These are phyloP conservation scores for Mythimna albipuncta DNA, from an alignment of 2,888 invertebrate genomes.

Conservation along the genomic window DNA sequence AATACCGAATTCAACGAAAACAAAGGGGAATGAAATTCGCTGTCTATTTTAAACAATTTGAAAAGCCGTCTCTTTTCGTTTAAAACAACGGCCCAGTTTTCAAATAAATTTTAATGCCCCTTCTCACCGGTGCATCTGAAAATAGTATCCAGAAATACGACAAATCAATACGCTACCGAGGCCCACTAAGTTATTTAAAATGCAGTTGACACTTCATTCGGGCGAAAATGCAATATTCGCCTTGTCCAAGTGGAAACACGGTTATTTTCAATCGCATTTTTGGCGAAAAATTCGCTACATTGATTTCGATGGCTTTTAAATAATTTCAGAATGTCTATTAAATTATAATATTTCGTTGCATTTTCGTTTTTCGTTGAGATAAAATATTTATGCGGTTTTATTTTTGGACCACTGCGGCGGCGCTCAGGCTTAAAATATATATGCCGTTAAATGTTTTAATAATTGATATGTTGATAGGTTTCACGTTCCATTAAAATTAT, in stretches of 20 bases:
- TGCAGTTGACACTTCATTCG: slow-evolving; percentile 88
- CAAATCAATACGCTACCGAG: slow-evolving; percentile 80
- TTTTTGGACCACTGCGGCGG: not conserved
- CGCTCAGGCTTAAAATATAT: not conserved
- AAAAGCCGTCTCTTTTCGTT: slow-evolving; percentile 29
- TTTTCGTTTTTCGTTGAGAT: slow-evolving; percentile 30
- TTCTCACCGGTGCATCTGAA: slow-evolving; percentile 45
- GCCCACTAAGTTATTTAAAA: slow-evolving; percentile 88
- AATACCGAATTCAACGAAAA: slow-evolving; percentile 23
- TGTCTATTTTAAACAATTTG: slow-evolving; percentile 39
- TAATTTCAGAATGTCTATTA: slow-evolving; percentile 67
- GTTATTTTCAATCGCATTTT: slow-evolving; percentile 82
- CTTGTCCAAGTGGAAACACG: slow-evolving; percentile 83
- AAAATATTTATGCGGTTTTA: slow-evolving; percentile 1
- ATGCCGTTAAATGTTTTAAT: not conserved
- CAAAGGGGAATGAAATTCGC: slow-evolving; percentile 14
- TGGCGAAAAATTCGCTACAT: slow-evolving; percentile 71
- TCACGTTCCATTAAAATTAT: too few relatives aligned
- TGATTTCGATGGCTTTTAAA: slow-evolving; percentile 71
- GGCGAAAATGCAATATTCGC: slow-evolving; percentile 88
- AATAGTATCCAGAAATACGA: slow-evolving; percentile 73
- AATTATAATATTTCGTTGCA: slow-evolving; percentile 55
- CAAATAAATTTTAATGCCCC: slow-evolving; percentile 43
- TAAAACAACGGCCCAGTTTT: slow-evolving; percentile 25
- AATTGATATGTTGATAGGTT: too few relatives aligned